Conservation (phyloP, 2,888 invertebrate genomes). For the Rhabditoides inermis region DNA sequence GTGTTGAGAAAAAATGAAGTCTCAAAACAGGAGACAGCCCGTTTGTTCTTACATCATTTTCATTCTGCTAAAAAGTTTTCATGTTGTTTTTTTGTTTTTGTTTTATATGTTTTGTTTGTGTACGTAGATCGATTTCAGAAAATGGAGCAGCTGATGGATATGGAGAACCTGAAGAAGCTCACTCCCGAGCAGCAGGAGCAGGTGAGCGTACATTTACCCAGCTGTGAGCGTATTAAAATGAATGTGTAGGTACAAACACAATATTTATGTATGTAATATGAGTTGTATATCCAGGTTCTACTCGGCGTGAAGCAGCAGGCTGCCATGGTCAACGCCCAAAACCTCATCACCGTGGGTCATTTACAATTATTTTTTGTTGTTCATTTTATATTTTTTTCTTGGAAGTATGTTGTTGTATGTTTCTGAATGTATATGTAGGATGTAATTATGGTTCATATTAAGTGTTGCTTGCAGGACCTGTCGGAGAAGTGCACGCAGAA, state of each 20-base stretch:
- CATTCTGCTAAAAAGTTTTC: too few species aligned
- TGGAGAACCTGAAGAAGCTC: conserved; percentile 41
- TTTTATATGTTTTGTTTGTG: too few species aligned
- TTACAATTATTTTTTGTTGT: neutral
- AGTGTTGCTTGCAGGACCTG: conserved; percentile 38
- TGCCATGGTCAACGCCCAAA: conserved; percentile 20
- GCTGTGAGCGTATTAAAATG: too few species aligned
- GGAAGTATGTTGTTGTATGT: too few species aligned
- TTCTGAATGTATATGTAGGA: neutral
- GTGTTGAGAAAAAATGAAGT: too few species aligned
- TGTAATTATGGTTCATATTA: conserved; percentile 5
- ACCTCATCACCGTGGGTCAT: conserved; percentile 16
- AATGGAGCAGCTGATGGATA: conserved; percentile 45
- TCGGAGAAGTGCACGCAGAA: conserved; percentile 49
- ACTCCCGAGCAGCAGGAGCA: conserved; percentile 47
- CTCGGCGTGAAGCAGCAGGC: conserved; percentile 20
- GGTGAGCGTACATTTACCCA: too few species aligned
- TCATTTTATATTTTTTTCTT: neutral
- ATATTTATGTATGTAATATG: neutral
- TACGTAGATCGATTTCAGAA: too few species aligned
- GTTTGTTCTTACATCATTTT: too few species aligned
- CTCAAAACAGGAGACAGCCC: too few species aligned
- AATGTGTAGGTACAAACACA: too few species aligned
- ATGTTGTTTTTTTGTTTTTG: too few species aligned
- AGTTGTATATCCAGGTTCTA: conserved; percentile 8